These are phyloP conservation scores for Iguana delicatissima DNA, from an alignment of 2,797 vertebrate genomes.

Conservation along the genomic window DNA sequence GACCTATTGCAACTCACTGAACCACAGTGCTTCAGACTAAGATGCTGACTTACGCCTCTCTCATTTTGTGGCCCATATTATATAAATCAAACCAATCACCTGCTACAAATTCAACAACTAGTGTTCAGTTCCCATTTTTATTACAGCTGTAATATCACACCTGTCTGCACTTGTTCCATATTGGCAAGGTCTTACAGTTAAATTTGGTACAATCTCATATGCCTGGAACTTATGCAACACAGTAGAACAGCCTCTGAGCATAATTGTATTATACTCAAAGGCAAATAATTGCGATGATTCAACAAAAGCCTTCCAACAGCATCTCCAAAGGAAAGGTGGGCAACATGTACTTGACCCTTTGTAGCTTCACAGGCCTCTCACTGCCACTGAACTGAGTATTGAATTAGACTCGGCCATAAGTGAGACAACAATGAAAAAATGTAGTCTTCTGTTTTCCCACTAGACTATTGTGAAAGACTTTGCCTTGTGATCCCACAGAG, in stretches of 20 bases:
- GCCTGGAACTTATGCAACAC: slow-evolving; percentile 53
- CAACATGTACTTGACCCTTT: too few species aligned
- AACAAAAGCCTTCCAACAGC: slow-evolving; percentile 39
- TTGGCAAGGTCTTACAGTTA: slow-evolving; percentile 65
- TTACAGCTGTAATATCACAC: slow-evolving; percentile 70
- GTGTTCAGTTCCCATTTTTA: slow-evolving; percentile 72
- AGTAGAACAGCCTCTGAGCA: slow-evolving; percentile 71
- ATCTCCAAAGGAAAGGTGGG: too few species aligned
- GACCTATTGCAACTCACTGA: slow-evolving; percentile 56
- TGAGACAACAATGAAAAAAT: too few species aligned
- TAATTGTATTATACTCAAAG: slow-evolving; percentile 65
- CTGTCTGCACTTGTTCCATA: slow-evolving; percentile 69
- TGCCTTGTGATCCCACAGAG: too few species aligned
- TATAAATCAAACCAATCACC: slow-evolving; percentile 73
- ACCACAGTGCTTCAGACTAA: slow-evolving; percentile 36
- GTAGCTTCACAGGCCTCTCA: too few species aligned
- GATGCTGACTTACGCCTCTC: slow-evolving; percentile 69
- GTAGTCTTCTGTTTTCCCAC: too few species aligned
- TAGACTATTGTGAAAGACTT: too few species aligned
- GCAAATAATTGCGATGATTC: slow-evolving; percentile 63
- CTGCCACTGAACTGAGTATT: too few species aligned
- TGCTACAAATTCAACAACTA: slow-evolving; percentile 68
- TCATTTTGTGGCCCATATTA: slow-evolving; percentile 58
- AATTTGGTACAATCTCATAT: slow-evolving; percentile 62
- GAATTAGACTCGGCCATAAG: too few species aligned